Percentiles rank a stretch among this genome's conserved stretches.
phyloP scores from a whole-genome alignment of 2,113 vertebrate species.

The Megaceryle torquata region DNA sequence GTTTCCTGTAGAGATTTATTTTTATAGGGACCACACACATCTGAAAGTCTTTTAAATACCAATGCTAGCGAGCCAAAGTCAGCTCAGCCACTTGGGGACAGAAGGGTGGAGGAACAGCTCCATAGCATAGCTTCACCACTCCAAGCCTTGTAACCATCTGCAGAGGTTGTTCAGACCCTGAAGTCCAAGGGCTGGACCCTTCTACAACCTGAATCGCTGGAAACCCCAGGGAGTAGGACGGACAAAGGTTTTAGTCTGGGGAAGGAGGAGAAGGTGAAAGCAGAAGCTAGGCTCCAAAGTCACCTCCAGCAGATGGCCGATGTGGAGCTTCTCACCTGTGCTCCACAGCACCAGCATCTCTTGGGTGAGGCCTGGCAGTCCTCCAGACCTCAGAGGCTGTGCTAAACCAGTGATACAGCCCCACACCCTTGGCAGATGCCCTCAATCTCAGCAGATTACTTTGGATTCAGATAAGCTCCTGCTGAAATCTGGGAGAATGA shows the following conservation, averaged over 20 bases:
- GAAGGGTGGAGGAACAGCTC: neutral
- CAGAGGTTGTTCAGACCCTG: neutral
- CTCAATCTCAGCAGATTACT: neutral
- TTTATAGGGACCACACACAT: constrained; percentile 59
- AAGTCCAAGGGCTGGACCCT: neutral
- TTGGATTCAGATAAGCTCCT: neutral
- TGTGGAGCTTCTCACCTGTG: neutral
- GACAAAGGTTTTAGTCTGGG: no score
- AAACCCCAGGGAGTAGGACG: neutral
- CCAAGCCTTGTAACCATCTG: neutral
- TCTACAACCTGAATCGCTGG: neutral
- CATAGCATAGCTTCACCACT: neutral
- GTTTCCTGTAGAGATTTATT: constrained; percentile 60
- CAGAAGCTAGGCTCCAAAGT: neutral
- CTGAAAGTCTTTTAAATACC: constrained; percentile 38
- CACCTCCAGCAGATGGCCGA: neutral
- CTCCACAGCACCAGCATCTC: neutral
- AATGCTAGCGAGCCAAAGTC: neutral
- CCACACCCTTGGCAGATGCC: neutral
- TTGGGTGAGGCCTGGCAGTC: neutral
- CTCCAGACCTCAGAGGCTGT: neutral
- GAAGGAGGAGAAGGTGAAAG: neutral
- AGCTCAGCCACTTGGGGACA: neutral
- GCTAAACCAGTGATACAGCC: neutral
- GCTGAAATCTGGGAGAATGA: neutral